Percentiles rank a stretch among this genome's conserved stretches.
phyloP scores from a whole-genome alignment of 2,888 invertebrate genomes.

The Papilio elwesi region DNA sequence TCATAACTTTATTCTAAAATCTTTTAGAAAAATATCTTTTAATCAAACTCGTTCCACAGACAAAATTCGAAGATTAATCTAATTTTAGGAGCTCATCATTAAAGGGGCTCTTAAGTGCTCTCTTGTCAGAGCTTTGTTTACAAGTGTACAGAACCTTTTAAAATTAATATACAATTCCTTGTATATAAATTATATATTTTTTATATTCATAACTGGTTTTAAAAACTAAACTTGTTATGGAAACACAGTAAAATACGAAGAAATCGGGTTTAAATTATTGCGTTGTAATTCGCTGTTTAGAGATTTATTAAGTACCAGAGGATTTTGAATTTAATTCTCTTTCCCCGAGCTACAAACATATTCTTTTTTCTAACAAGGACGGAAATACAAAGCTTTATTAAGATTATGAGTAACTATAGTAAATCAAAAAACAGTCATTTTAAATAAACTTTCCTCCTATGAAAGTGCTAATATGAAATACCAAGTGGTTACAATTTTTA shows the following conservation, averaged over 20 bases:
- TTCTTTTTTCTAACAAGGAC: not conserved
- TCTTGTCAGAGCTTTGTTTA: conserved; percentile 26
- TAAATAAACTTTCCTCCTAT: not conserved
- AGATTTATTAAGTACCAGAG: too few species aligned
- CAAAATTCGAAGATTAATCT: conserved; percentile 9
- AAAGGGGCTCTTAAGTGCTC: conserved; percentile 19
- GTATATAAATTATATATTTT: too few species aligned
- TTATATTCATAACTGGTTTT: not conserved
- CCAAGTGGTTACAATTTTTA: conserved; percentile 8
- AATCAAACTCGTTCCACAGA: not conserved
- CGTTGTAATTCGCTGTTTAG: too few species aligned
- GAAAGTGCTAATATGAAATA: not conserved
- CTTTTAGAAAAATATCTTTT: not conserved
- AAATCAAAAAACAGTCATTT: not conserved
- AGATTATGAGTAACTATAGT: not conserved
- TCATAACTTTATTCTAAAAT: not conserved
- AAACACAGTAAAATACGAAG: too few species aligned
- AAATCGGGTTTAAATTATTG: too few species aligned
- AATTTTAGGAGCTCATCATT: conserved; percentile 7
- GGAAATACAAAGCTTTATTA: not conserved
- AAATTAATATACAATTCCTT: not conserved
- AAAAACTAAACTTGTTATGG: not conserved
- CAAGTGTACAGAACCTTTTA: not conserved
- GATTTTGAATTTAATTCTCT: too few species aligned
- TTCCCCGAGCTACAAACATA: not conserved